These are phyloP conservation scores for Hypsopygia costalis DNA, from an alignment of 2,888 invertebrate species.

Conservation along the genomic window DNA sequence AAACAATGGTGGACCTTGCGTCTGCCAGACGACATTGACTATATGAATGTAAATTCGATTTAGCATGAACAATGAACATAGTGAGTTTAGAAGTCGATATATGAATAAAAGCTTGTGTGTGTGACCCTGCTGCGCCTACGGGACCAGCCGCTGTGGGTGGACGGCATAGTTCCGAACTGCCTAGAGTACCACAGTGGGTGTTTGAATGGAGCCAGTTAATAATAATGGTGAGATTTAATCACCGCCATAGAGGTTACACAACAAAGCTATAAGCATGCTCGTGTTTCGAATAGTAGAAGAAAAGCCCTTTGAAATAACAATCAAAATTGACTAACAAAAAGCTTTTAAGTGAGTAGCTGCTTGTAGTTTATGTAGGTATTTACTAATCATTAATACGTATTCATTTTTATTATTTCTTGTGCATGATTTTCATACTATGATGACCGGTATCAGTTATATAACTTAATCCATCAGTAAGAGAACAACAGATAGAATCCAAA, in stretches of 20 bases:
- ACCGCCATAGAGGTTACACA: slow-evolving; percentile 76
- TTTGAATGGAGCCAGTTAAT: slow-evolving; percentile 79
- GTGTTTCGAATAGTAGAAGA: slow-evolving; percentile 59
- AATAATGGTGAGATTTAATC: slow-evolving; percentile 81
- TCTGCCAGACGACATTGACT: slow-evolving; percentile 69
- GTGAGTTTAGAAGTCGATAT: slow-evolving; percentile 67
- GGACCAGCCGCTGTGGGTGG: slow-evolving; percentile 76
- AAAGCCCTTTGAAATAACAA: slow-evolving; percentile 52
- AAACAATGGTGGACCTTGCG: slow-evolving; percentile 74
- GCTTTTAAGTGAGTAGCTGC: slow-evolving; percentile 48
- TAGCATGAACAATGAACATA: slow-evolving; percentile 68
- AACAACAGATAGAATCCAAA: slow-evolving; percentile 35
- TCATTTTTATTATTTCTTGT: background rate
- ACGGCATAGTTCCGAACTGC: slow-evolving; percentile 76
- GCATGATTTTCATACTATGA: too few relatives aligned
- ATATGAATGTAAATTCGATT: slow-evolving; percentile 71
- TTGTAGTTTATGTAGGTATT: slow-evolving; percentile 43
- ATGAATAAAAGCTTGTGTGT: slow-evolving; percentile 68
- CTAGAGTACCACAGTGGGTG: slow-evolving; percentile 75
- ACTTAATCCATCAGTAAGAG: too few relatives aligned
- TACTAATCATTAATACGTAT: slow-evolving; percentile 55
- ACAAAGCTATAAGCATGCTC: slow-evolving; percentile 71
- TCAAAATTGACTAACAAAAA: slow-evolving; percentile 52
- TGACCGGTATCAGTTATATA: too few relatives aligned
- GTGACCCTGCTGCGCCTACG: slow-evolving; percentile 80